Conservation (phyloP, 1,140 invertebrate genomes). For the Aethina tumida region DNA sequence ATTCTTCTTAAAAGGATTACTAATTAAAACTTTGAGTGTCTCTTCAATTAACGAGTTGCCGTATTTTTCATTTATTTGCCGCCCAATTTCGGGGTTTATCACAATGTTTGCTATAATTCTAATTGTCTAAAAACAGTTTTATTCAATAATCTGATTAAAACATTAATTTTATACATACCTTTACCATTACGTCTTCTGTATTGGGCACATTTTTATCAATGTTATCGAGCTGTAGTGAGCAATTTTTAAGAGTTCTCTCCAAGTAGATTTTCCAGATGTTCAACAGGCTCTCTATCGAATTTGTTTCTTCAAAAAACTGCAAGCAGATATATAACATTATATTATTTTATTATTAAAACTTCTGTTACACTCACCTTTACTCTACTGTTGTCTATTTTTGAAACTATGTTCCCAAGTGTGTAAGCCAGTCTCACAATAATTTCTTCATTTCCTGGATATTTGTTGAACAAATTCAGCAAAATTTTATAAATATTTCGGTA, state of each 20-base stretch:
- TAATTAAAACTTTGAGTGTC: constrained; percentile 39
- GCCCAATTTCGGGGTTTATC: constrained; percentile 58
- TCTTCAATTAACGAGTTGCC: constrained; percentile 39
- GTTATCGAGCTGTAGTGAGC: constrained; percentile 29
- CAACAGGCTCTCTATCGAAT: constrained; percentile 44
- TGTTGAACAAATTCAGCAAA: constrained; percentile 45
- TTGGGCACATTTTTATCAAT: constrained; percentile 24
- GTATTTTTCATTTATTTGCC: constrained; percentile 38
- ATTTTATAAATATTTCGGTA: constrained; percentile 41
- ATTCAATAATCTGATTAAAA: background rate
- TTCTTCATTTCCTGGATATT: constrained; percentile 49
- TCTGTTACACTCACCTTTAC: constrained; percentile 24
- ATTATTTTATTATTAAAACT: constrained; percentile 6
- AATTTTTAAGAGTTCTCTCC: constrained; percentile 38
- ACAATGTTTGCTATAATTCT: constrained; percentile 65
- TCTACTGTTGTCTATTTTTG: constrained; percentile 37
- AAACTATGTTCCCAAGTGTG: constrained; percentile 55
- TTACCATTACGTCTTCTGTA: constrained; percentile 54
- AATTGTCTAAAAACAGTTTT: constrained; percentile 38
- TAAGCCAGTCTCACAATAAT: constrained; percentile 55
- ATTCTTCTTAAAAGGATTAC: constrained; percentile 45
- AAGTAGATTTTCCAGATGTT: constrained; percentile 49
- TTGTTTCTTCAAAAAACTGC: constrained; percentile 47
- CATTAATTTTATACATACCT: constrained; percentile 36
- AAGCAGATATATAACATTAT: constrained; percentile 26